Conservation (phyloP, 1,140 invertebrate species). For the Cyclina sinensis region DNA sequence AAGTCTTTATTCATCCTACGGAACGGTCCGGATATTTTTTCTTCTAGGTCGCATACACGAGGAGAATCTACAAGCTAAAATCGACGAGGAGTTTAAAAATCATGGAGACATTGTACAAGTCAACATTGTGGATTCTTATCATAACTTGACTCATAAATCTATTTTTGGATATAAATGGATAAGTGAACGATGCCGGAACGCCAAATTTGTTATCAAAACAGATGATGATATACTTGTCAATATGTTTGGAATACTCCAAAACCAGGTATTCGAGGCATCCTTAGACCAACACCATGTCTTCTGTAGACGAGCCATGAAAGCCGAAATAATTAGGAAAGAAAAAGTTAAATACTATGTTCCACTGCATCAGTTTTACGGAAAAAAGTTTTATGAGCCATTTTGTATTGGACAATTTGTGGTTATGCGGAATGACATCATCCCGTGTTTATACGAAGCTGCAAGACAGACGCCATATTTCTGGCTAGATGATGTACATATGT, state of each 20-base stretch:
- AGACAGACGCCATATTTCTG: neutral
- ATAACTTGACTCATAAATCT: no score
- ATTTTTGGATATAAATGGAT: slow-evolving; percentile 91
- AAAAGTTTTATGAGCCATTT: slow-evolving; percentile 71
- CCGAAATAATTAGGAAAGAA: slow-evolving; percentile 28
- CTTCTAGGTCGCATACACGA: no score
- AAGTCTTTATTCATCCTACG: no score
- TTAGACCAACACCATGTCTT: slow-evolving; percentile 40
- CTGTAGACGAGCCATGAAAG: neutral
- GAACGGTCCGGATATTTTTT: no score
- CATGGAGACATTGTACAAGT: no score
- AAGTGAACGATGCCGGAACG: slow-evolving; percentile 89
- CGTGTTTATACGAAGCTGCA: slow-evolving; percentile 79
- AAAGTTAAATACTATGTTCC: slow-evolving; percentile 40
- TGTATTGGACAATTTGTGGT: slow-evolving; percentile 85
- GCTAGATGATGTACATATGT: neutral
- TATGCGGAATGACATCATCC: slow-evolving; percentile 82
- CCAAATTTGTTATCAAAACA: slow-evolving; percentile 93
- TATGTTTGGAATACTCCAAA: no score
- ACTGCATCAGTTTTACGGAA: slow-evolving; percentile 39
- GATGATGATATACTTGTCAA: no score
- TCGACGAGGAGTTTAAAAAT: no score
- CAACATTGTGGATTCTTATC: no score
- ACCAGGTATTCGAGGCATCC: slow-evolving; percentile 89
- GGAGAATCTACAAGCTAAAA: no score